Evolutionary conservation across 1,140 invertebrate species (phyloP), one percentile per base, ranked within the genome.

Genomic region (Conopomorpha cramerella): DNA sequence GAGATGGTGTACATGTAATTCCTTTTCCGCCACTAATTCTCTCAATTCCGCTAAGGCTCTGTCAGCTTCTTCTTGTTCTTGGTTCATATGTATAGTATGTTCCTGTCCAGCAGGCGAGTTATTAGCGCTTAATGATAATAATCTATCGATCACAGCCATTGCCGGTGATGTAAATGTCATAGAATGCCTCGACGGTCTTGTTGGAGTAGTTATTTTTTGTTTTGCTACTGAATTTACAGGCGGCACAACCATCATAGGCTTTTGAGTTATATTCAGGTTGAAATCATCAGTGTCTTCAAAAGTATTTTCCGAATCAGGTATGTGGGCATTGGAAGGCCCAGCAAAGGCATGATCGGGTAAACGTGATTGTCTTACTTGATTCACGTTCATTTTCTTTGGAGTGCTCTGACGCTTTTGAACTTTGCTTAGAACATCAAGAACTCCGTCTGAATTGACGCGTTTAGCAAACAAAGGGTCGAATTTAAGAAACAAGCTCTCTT

Each of bases 391-490:
- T 43, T 57, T 66, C 16, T 60, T 61, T 4, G 62, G 62, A 11
- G 62, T 71, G 41, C 56, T 63, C 44, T 70, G 62, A 30, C 48
- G 54, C 36, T 56, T 65, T 37, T 67, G 55, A 31, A 58, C 34
- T 39, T 62, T 58, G 34, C 42, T 61, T 14, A 68, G 41, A 15
- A 55, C 50, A 30, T 61, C 57, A 10, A 60, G 30, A 13, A 65
- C 45, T 13, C 60, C 52, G 41, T 66, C 64, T 4, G 62, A 56
- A 8, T 66, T 71, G 14, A 68, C 43, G 40, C 62, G 47, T 42
- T 65, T 67, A 8, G 67, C 66, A 51, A 71, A 76, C 19, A 76
- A 49, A 13, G 71, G 71, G 46, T 76, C 71, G 41, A 76, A 76
- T 35, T 76, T 76, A 10, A 76, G 40, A 33, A 76, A 76, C 12